Evolutionary conservation across 2,797 vertebrate species (phyloP), one percentile per base, ranked within the genome.

Genomic region (Manis javanica): DNA sequence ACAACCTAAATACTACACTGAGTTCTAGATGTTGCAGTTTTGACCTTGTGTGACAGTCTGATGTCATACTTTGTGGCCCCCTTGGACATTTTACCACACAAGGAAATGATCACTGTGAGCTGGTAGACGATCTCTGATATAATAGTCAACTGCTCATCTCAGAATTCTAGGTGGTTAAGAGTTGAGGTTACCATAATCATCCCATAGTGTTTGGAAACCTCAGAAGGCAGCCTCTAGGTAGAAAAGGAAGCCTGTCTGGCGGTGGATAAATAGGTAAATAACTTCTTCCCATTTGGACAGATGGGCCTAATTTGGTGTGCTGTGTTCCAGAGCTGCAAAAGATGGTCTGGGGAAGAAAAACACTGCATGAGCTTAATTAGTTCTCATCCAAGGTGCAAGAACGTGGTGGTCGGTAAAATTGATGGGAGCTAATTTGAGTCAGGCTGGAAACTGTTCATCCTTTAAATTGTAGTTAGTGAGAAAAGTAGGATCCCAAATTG

Each of bases 291-390:
- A 49, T 97, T 98, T 96, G 96, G 97, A 97, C 97, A 98, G 98
- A 98, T 98, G 98, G 97, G 93, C 39, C 91, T 98, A 92, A 98
- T 98, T 98, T 98, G 96, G 91, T 96, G 97, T 57, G 92, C 57
- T 96, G 72, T 0, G 0, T 98, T 98, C 91, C 0, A 29, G 97
- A 97, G 91, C 96, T 85, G 53, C 94, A 96, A 96, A 97, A 98
- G 84, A 83, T 83, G 91, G 96, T 83, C 92, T 96, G 53, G 72
- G 96, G 95, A 77, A 74, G 59, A 94, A 96, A 23, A 26, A 16
- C 42, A 85, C 91, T 93, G 81, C 97, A 85, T 94, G 98, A 97
- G 92, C 94, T 97, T 98, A 98, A 98, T 98, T 98, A 98, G 95
- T 97, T 98, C 96, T 92, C 96, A 98, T 98, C 97, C 98, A 98